Conservation (phyloP, 2,797 vertebrate genomes). For the Pipistrellus nathusii region DNA sequence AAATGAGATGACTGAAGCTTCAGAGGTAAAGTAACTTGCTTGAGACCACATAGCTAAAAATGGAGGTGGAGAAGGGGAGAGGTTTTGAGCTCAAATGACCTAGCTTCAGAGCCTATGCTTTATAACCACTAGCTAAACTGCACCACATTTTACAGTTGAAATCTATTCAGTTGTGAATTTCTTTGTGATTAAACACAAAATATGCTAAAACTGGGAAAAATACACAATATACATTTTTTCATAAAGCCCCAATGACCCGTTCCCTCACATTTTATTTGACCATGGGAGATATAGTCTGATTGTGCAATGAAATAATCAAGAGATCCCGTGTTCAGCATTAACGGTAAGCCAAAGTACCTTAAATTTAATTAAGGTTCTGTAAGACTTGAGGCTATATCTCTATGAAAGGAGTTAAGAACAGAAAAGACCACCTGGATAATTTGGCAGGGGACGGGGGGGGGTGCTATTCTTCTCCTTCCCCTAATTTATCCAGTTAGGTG, state of each 20-base stretch:
- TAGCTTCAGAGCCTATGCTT: neutral
- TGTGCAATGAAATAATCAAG: neutral
- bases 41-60: neutral
- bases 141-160: neutral
- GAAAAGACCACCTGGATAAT: neutral
- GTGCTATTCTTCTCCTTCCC: neutral
- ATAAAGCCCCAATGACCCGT: neutral
- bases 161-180: constrained; percentile 5
- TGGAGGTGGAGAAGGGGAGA: too few species aligned
- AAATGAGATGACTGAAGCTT: neutral
- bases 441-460: neutral
- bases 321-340: neutral
- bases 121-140: neutral
- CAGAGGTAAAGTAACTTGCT: neutral
- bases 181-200: neutral
- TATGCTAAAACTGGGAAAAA: neutral
- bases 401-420: neutral
- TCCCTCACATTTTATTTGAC: neutral
- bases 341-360: constrained; percentile 53
- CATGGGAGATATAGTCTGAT: neutral
- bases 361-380: constrained; percentile 23
- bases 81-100: neutral
- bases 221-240: neutral
- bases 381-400: neutral
- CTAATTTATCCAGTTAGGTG: constrained; percentile 35